Evolutionary conservation across 1,140 invertebrate genomes (phyloP).

Genomic region (Vanessa atalanta): DNA sequence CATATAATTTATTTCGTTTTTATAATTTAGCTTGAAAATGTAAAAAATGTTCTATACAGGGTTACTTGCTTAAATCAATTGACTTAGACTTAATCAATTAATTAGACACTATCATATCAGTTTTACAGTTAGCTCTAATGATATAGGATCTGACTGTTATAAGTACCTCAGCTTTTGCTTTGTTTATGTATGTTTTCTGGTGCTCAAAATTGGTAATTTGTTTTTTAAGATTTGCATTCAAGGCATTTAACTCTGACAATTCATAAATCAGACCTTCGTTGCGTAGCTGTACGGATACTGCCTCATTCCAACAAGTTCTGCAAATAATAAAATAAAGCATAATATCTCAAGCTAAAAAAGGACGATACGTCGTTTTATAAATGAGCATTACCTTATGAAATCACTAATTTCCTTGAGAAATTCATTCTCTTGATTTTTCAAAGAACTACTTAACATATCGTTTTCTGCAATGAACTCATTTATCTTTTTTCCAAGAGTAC

Average conservation of each 20-base stretch:
- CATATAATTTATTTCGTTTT: no score
- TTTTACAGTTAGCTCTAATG: no score
- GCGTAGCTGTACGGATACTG: slow-evolving; percentile 52
- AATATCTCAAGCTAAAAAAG: neutral
- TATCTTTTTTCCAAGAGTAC: slow-evolving; percentile 58
- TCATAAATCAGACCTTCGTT: slow-evolving; percentile 55
- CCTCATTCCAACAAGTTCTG: slow-evolving; percentile 62
- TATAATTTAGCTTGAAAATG: slow-evolving; percentile 14
- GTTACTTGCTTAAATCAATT: no score
- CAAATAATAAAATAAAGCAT: slow-evolving; percentile 13
- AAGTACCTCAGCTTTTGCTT: slow-evolving; percentile 55
- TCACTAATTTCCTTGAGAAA: slow-evolving; percentile 55
- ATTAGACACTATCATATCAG: no score
- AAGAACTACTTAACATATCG: slow-evolving; percentile 54
- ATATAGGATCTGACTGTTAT: no score
- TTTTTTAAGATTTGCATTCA: slow-evolving; percentile 60
- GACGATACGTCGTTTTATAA: neutral
- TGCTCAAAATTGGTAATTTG: slow-evolving; percentile 54
- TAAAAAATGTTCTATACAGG: neutral
- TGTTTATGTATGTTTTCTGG: slow-evolving; percentile 46
- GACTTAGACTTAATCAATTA: no score
- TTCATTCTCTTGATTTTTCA: slow-evolving; percentile 55
- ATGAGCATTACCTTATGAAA: slow-evolving; percentile 50
- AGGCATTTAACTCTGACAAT: slow-evolving; percentile 55
- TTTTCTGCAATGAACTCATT: slow-evolving; percentile 67